phyloP scores from a whole-genome alignment of 2,888 invertebrate species.

The Patella pellucida region DNA sequence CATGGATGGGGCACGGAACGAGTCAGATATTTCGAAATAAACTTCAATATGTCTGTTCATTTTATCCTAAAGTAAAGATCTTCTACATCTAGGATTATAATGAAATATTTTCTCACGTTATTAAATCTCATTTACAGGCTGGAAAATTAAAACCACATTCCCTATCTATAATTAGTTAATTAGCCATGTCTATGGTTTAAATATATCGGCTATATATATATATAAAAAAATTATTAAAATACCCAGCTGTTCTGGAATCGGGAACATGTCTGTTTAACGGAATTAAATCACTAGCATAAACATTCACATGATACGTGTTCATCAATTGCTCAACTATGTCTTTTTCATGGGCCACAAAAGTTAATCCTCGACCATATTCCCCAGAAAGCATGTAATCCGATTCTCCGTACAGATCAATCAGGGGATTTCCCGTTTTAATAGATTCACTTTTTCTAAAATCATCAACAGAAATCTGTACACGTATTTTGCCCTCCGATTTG shows the following conservation, averaged over 20 bases:
- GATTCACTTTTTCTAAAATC: neutral
- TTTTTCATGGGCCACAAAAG: conserved; percentile 28
- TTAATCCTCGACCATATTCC: conserved; percentile 33
- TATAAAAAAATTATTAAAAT: conserved; percentile 18
- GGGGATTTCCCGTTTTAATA: neutral
- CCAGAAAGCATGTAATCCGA: conserved; percentile 25
- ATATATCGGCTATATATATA: neutral
- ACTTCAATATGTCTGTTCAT: no score
- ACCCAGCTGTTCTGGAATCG: conserved; percentile 57
- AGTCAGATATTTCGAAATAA: no score
- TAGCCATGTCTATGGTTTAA: no score
- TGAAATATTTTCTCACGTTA: no score
- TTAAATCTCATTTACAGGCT: no score
- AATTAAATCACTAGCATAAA: conserved; percentile 51
- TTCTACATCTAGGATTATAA: no score
- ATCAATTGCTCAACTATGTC: conserved; percentile 20
- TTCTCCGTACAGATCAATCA: conserved; percentile 17
- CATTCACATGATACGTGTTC: conserved; percentile 45
- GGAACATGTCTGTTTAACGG: conserved; percentile 58
- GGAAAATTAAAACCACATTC: no score
- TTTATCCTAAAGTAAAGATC: no score
- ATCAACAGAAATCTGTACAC: neutral
- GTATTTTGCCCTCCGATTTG: neutral
- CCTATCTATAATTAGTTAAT: no score
- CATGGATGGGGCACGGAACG: no score